Conservation (phyloP, 2,888 invertebrate genomes). For the Dryobota labecula region DNA sequence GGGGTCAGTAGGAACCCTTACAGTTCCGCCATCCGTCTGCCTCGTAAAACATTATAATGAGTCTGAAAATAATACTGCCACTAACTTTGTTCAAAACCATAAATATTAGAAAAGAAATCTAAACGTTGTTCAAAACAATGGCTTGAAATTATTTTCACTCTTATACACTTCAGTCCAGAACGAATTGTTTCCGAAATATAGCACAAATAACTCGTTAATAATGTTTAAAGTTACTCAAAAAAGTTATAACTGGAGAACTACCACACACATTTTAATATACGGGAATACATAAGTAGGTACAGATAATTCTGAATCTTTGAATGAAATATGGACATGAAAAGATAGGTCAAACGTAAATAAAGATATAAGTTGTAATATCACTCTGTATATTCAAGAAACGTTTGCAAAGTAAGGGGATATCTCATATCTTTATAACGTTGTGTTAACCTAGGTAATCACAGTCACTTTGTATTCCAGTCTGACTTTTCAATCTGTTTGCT, state of each 20-base stretch:
- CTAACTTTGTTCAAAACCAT: neutral
- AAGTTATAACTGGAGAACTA: neutral
- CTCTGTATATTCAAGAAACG: constrained; percentile 53
- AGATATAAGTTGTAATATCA: constrained; percentile 42
- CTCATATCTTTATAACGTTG: constrained; percentile 36
- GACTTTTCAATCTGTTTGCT: constrained; percentile 56
- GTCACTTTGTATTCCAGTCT: constrained; percentile 56
- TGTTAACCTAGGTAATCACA: constrained; percentile 48
- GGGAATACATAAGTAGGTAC: neutral
- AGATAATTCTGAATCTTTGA: constrained; percentile 8
- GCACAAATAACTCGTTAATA: neutral
- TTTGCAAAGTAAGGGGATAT: constrained; percentile 30
- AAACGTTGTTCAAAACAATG: neutral
- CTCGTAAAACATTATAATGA: neutral
- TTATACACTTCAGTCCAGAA: neutral
- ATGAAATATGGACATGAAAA: constrained; percentile 34
- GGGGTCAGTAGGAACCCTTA: neutral
- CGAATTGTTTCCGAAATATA: neutral
- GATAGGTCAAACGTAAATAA: constrained; percentile 48
- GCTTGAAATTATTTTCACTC: neutral
- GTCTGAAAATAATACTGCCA: neutral
- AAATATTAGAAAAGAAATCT: neutral
- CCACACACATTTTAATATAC: constrained; percentile 6
- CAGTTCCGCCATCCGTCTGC: neutral
- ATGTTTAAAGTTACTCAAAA: neutral